Conservation (phyloP, 2,888 invertebrate genomes). For the Alsophila aescularia region DNA sequence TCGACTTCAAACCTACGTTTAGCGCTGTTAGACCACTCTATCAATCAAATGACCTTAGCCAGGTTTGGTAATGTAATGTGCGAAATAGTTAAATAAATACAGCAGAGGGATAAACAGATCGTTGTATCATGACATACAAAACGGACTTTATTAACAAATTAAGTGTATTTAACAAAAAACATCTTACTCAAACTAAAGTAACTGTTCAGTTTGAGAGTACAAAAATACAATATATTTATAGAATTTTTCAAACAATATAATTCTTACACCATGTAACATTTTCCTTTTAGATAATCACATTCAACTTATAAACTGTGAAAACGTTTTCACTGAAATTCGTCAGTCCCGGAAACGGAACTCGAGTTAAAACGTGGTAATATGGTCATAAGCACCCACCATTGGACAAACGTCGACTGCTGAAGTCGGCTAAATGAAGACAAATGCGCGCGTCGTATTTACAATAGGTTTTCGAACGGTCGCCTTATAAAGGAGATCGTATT, state of each 20-base stretch:
- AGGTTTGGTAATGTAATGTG: no score
- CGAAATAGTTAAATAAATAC: not conserved
- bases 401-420: not conserved
- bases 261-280: constrained; percentile 63
- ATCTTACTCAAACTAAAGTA: constrained; percentile 56
- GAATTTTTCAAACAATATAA: constrained; percentile 61
- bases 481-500: constrained; percentile 8
- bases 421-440: not conserved
- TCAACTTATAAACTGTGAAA: constrained; percentile 50
- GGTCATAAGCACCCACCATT: constrained; percentile 14
- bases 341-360: not conserved
- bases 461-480: not conserved
- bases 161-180: constrained; percentile 58
- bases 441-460: constrained; percentile 13
- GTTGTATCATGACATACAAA: constrained; percentile 8
- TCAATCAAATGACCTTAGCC: no score
- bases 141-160: constrained; percentile 48
- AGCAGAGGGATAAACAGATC: not conserved
- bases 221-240: constrained; percentile 70
- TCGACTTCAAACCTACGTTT: no score
- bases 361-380: not conserved
- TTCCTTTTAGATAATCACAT: constrained; percentile 60
- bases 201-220: constrained; percentile 62
- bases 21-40: no score
- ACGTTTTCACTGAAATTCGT: constrained; percentile 7